Percentiles rank a stretch among this genome's conserved stretches.
phyloP scores from a whole-genome alignment of 2,888 invertebrate genomes.

The Therioaphis trifolii region DNA sequence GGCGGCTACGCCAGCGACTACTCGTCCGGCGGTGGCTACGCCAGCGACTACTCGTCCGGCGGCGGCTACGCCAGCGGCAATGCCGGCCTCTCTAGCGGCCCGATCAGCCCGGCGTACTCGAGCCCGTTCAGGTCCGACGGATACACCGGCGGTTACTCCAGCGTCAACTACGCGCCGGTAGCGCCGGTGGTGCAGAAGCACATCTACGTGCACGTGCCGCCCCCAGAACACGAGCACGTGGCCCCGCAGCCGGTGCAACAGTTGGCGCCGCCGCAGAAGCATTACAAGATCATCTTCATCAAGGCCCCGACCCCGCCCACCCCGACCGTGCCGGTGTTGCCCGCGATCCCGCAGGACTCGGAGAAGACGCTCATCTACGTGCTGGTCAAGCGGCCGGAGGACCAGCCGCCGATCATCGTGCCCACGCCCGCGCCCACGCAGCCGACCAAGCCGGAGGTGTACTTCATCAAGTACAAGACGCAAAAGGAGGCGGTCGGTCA shows the following conservation, averaged over 20 bases:
- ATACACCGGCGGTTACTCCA: constrained; percentile 59
- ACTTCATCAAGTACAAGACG: constrained; percentile 87
- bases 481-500: constrained; percentile 71
- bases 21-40: constrained; percentile 63
- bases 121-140: too few species aligned
- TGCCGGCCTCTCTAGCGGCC: constrained; percentile 67
- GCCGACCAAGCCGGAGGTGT: constrained; percentile 89
- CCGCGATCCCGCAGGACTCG: constrained; percentile 81
- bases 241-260: constrained; percentile 73
- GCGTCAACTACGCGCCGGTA: constrained; percentile 70
- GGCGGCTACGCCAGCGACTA: constrained; percentile 64
- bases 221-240: constrained; percentile 82
- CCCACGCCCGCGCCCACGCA: constrained; percentile 84
- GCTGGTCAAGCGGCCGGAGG: constrained; percentile 88
- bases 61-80: constrained; percentile 54
- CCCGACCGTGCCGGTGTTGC: constrained; percentile 84
- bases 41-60: constrained; percentile 63
- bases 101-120: constrained; percentile 64
- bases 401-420: constrained; percentile 82
- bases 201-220: constrained; percentile 90
- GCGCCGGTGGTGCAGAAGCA: constrained; percentile 81
- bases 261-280: constrained; percentile 82
- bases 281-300: constrained; percentile 93
- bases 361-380: constrained; percentile 91
- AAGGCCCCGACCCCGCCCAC: constrained; percentile 88